A percentile compares a stretch with the other conserved stretches of the same genome.
Conservation (phyloP, 2,113 vertebrate species). For the Xyliphius kryptos region DNA sequence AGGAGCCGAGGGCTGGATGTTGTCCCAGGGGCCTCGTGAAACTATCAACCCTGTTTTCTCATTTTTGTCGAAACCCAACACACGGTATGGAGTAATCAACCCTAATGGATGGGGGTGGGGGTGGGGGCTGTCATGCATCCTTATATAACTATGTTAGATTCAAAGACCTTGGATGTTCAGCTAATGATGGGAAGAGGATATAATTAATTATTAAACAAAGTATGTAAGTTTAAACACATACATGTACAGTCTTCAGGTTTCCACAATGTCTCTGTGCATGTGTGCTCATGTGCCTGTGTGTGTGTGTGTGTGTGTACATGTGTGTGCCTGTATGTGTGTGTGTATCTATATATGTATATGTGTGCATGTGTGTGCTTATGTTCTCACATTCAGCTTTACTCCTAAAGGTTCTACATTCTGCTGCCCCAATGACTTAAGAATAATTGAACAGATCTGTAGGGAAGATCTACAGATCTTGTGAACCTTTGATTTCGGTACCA, state of each 20-base stretch:
- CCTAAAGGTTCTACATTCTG: no score
- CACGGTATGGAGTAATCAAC: constrained; percentile 31
- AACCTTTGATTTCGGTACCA: no score
- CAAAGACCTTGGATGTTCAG: not conserved
- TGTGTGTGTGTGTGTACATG: not conserved
- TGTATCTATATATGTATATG: no score
- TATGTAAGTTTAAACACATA: constrained; percentile 6
- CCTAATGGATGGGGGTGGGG: not conserved
- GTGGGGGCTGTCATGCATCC: not conserved
- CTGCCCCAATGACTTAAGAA: no score
- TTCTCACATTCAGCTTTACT: no score
- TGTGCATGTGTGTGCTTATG: no score
- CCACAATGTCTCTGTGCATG: not conserved
- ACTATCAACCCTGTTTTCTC: constrained; percentile 33
- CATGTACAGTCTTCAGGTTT: no score
- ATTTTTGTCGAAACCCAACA: constrained; percentile 7
- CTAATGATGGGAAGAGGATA: constrained; percentile 11
- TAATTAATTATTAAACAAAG: no score
- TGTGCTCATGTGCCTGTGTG: not conserved
- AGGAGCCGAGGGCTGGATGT: not conserved
- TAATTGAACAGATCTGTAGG: no score
- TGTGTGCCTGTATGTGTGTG: not conserved
- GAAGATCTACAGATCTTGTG: no score
- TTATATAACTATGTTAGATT: constrained; percentile 11
- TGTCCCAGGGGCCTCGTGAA: constrained; percentile 17